These are phyloP conservation scores for Brachionus paranguensis DNA, from an alignment of 1,140 invertebrate species.

Conservation along the genomic window DNA sequence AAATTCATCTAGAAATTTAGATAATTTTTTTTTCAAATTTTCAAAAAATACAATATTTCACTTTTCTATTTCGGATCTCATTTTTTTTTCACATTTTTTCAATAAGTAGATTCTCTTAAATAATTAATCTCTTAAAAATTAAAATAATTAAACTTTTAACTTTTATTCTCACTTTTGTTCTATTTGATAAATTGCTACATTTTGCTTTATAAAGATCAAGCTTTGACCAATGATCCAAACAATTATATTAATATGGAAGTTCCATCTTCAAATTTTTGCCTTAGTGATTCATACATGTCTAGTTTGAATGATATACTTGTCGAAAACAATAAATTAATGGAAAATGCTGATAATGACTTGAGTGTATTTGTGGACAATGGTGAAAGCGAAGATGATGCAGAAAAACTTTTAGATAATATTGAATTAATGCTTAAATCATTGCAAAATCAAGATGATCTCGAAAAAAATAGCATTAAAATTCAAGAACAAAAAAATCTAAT, in stretches of 20 bases:
- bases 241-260: not conserved
- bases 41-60: too few relatives aligned
- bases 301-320: not conserved
- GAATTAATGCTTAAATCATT: conserved; percentile 19
- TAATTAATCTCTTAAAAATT: not conserved
- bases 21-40: too few relatives aligned
- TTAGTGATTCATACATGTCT: not conserved
- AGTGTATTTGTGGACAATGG: not conserved
- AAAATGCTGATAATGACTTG: not conserved
- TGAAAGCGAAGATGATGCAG: not conserved
- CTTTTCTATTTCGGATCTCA: too few relatives aligned
- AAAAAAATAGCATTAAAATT: not conserved
- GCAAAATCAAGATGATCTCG: not conserved
- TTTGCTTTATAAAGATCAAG: not conserved
- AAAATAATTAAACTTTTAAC: not conserved
- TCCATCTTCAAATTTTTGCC: not conserved
- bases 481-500: conserved; percentile 10
- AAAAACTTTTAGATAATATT: conserved; percentile 23
- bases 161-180: not conserved
- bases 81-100: too few relatives aligned
- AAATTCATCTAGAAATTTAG: too few relatives aligned
- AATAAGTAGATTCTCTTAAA: too few relatives aligned
- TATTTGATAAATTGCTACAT: not conserved
- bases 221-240: not conserved
- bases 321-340: not conserved